Evolutionary conservation across 2,888 invertebrate genomes (phyloP).

Genomic region (Archips crataeganus): DNA sequence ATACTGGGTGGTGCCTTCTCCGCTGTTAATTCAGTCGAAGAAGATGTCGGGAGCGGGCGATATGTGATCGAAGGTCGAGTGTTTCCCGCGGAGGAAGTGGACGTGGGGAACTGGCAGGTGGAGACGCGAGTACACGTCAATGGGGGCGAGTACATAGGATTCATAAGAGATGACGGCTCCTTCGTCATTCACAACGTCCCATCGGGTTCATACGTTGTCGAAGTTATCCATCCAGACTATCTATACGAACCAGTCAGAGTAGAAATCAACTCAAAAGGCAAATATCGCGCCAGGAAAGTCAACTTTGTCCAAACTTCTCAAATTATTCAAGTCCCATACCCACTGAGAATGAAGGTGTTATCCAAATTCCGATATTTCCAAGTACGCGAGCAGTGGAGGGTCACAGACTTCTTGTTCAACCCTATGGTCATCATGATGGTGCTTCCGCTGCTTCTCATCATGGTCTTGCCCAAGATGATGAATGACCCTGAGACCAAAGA

Average conservation of each 20-base stretch:
- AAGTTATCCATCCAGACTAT: conserved; percentile 95
- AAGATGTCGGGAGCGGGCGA: conserved; percentile 81
- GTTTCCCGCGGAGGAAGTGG: conserved; percentile 89
- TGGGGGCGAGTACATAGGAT: conserved; percentile 95
- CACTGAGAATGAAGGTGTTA: conserved; percentile 94
- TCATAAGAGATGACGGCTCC: conserved; percentile 95
- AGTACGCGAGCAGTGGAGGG: conserved; percentile 97
- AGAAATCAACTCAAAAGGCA: conserved; percentile 99
- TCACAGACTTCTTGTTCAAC: conserved; percentile 98
- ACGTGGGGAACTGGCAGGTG: conserved; percentile 89
- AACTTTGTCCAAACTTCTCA: conserved; percentile 97
- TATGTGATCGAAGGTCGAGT: conserved; percentile 94
- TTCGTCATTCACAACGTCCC: conserved; percentile 95
- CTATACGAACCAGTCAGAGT: conserved; percentile 97
- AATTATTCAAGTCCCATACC: conserved; percentile 96
- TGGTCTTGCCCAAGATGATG: conserved; percentile 98
- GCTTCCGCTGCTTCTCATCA: conserved; percentile 94
- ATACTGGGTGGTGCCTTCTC: conserved; percentile 53
- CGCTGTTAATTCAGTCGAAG: conserved; percentile 65
- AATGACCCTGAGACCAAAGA: conserved; percentile 99
- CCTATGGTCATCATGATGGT: conserved; percentile 99
- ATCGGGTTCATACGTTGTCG: conserved; percentile 97
- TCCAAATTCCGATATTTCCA: conserved; percentile 96
- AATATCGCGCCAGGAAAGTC: conserved; percentile 97
- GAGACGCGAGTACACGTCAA: conserved; percentile 93